Evolutionary conservation across 2,888 invertebrate genomes (phyloP), one percentile per base, ranked within the genome.

Genomic region (Archaeoteleia sp.): DNA sequence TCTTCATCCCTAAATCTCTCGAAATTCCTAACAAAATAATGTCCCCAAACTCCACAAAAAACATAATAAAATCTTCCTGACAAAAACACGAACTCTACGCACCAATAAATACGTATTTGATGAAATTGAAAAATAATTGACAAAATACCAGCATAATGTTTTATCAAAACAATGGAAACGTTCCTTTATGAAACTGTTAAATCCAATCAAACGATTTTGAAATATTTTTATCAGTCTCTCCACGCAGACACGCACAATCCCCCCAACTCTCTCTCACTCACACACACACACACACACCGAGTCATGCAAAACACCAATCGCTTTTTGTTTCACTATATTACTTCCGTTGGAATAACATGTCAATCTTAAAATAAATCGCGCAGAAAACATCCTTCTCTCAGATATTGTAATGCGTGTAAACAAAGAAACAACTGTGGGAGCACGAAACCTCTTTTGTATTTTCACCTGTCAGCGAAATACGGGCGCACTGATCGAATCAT

Each of bases 291-390:
- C 49, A 35, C 13, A 42, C 43, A 45, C 17, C 42, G 54, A 40
- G n/a, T n/a, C n/a, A n/a, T n/a, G n/a, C n/a, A n/a, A n/a, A n/a
- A n/a, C n/a, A n/a, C n/a, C 48, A 29, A 34, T 9, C 27, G 57
- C 58, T 65, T 65, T 67, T 67, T 60, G 30, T 30, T 57, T 51
- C 61, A 30, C 48, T 57, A 54, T 57, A 67, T 67, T 61, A 55
- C 55, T 54, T 61, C 42, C 61, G 67, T 61, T 62, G 67, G 51
- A 67, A 67, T 62, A 67, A 62, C 67, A 62, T 61, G 67, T 62
- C 62, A 67, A 67, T 67, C 67, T 67, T 62, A 51, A 67, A 67
- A 67, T 51, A 55, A 67, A 67, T 62, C 61, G 67, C 62, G 58
- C 68, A 63, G 58, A 68, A 68, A 58, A 39, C 63, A 62, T 68